Evolutionary conservation across 2,888 invertebrate genomes (phyloP).

Genomic region (Meloe dianella): DNA sequence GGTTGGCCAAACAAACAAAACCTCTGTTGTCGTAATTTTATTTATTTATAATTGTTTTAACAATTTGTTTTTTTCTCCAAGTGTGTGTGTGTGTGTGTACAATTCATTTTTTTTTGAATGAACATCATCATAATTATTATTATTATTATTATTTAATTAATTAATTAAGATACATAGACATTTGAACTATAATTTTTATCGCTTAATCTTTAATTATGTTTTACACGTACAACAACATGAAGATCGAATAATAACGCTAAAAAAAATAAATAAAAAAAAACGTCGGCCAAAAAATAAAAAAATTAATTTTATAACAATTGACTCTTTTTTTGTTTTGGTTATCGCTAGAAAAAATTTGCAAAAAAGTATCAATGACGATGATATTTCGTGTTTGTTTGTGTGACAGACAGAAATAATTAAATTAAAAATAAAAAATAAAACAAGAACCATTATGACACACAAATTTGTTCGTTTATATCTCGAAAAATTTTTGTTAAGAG

Average conservation of each 20-base stretch:
- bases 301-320: neutral
- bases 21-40: too few relatives aligned
- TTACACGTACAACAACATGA: constrained; percentile 12
- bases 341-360: neutral
- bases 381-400: too few relatives aligned
- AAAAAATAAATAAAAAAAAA: neutral
- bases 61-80: neutral
- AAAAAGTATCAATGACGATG: too few relatives aligned
- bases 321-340: neutral
- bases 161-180: constrained; percentile 11
- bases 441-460: constrained; percentile 11
- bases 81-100: neutral
- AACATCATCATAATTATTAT: neutral
- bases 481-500: neutral
- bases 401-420: neutral
- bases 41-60: too few relatives aligned
- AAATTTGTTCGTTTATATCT: neutral
- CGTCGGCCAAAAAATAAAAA: neutral
- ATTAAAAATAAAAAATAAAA: too few relatives aligned
- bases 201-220: neutral
- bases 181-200: constrained; percentile 1
- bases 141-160: neutral
- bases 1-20: too few relatives aligned
- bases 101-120: neutral
- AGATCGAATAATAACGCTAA: neutral